Base-by-base conservation (phyloP, 2,888 invertebrate genomes). In the Dynastes tityus region DNA sequence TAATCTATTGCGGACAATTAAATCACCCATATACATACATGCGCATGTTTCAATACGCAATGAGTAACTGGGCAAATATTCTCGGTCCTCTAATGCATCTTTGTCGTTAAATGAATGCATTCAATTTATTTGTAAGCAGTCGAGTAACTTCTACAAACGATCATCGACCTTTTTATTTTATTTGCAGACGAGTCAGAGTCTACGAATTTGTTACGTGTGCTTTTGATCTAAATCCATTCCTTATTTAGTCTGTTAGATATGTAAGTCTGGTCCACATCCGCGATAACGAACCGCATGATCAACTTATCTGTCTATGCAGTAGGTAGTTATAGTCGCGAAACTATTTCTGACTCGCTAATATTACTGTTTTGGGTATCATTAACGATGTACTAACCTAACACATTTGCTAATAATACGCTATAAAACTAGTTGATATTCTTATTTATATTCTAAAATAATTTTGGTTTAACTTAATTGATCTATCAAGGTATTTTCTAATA, bases 211-310 rank as follows among this genome's bases (percentile, higher is more conserved):
- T 73, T 58, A 58, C 22, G 73, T 73, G 5, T 22, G 11, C 58
- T 73, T 37, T 16, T 37, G 45, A 22, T 73, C 58, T 73, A 73
- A 73, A 58, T 73, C 58, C 37, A 32, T 40, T 73, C 58, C 40
- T 5, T 73, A 73, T 73, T 73, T 73, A 73, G 73, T 73, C 73
- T 73, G 45, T 40, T 73, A 73, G 73, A 73, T 58, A 58, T 58
- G 73, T 22, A 58, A 73, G 73, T 73, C 73, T 73, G 73, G 16
- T 40, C 73, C 73, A 73, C 73, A 73, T 73, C 73, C 73, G 67
- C 49, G 73, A 73, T 73, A 40, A 58, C 8, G 22, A n/a, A 58
- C 55, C 53, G 58, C 58, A 58, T 58, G 58, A 13, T 13, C 68
- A 16, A 22, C n/a, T 45, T 45, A 67, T 67, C 9, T 40, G 22